A percentile compares a stretch with the other conserved stretches of the same genome.
Evolutionary conservation across 2,113 vertebrate species (phyloP).

Genomic region (Seriola dumerili): DNA sequence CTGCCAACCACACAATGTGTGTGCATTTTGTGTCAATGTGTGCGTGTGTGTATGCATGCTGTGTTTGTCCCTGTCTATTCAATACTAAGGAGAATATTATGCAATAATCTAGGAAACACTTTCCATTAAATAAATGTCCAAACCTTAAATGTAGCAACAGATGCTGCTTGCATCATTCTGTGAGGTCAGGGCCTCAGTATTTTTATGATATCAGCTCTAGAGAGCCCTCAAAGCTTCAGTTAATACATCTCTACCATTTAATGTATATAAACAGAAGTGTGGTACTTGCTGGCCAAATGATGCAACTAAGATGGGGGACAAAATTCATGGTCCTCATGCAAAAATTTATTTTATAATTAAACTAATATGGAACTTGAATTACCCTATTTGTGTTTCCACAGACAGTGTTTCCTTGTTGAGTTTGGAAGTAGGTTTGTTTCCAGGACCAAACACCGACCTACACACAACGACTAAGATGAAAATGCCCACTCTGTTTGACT

Average conservation of each 20-base stretch:
- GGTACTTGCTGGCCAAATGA: background rate
- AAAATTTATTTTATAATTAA: background rate
- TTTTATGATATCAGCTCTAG: background rate
- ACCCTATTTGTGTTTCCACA: background rate
- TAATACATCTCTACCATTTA: too few relatives aligned
- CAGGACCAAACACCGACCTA: too few relatives aligned
- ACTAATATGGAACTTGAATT: background rate
- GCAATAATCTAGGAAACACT: slow-evolving; percentile 16
- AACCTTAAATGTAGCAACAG: slow-evolving; percentile 36
- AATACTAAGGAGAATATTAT: background rate
- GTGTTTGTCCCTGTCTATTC: slow-evolving; percentile 5
- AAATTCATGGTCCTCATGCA: background rate
- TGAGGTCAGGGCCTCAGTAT: slow-evolving; percentile 10
- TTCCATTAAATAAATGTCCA: slow-evolving; percentile 30
- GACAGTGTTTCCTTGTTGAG: background rate
- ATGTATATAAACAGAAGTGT: background rate
- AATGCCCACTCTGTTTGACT: too few relatives aligned
- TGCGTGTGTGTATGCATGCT: slow-evolving; percentile 8
- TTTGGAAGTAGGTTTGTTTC: too few relatives aligned
- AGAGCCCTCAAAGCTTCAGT: background rate
- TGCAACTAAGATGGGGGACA: background rate
- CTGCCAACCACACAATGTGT: slow-evolving; percentile 1
- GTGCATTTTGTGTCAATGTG: background rate
- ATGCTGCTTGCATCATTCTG: slow-evolving; percentile 32
- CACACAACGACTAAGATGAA: too few relatives aligned